Conservation (phyloP, 2,113 vertebrate genomes). For the Arenaria interpres region DNA sequence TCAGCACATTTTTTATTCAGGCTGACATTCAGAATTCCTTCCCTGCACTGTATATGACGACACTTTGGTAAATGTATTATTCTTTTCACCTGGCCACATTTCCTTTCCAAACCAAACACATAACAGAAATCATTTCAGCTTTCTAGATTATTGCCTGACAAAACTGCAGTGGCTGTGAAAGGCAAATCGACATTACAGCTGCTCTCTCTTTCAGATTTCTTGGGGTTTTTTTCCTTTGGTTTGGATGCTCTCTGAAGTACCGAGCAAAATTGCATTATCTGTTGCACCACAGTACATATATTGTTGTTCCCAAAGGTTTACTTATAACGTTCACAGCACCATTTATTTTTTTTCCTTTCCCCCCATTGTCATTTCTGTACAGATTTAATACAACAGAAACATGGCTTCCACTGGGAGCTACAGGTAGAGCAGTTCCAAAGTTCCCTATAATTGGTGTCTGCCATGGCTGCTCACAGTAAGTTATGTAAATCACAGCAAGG, state of each 20-base stretch:
- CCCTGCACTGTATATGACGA: background rate
- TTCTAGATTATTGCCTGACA: background rate
- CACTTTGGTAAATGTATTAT: background rate
- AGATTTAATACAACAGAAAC: conserved; percentile 68
- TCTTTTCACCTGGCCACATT: background rate
- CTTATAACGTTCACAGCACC: conserved; percentile 38
- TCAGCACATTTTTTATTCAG: background rate
- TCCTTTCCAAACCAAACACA: conserved; percentile 11
- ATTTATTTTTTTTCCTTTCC: conserved; percentile 37
- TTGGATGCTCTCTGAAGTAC: conserved; percentile 34
- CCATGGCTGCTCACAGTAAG: conserved; percentile 62
- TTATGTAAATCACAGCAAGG: conserved; percentile 73
- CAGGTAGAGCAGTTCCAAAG: conserved; percentile 64
- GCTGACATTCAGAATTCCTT: background rate
- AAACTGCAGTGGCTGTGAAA: background rate
- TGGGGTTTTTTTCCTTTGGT: background rate
- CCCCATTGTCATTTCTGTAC: conserved; percentile 62
- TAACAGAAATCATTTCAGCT: conserved; percentile 7
- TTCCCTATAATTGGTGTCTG: conserved; percentile 69
- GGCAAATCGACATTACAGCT: background rate
- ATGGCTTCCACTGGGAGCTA: conserved; percentile 72
- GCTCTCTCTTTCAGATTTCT: conserved; percentile 12
- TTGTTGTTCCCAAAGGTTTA: conserved; percentile 70
- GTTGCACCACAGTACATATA: conserved; percentile 9
- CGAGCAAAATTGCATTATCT: conserved; percentile 35